Conservation (phyloP, 2,888 invertebrate genomes). For the Ditula angustiorana region DNA sequence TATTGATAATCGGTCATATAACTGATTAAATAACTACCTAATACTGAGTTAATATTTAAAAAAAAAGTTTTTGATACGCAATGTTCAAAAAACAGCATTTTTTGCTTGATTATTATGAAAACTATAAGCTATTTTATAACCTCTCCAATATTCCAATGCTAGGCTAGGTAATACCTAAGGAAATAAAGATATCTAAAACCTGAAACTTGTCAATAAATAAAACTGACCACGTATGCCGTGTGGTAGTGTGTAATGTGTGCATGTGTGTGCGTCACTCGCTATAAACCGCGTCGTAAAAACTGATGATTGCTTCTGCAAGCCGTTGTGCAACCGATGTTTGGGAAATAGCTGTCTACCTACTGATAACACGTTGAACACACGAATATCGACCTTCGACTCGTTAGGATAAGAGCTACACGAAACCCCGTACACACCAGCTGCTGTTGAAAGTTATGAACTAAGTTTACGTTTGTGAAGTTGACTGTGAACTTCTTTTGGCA, state of each 20-base stretch:
- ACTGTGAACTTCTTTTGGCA: constrained; percentile 23
- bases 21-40: too few species aligned
- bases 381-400: constrained; percentile 14
- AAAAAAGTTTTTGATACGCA: too few species aligned
- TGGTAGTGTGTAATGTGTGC: too few species aligned
- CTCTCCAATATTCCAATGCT: too few species aligned
- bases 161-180: neutral
- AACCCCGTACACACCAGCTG: constrained; percentile 23
- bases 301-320: constrained; percentile 58
- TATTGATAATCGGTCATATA: too few species aligned
- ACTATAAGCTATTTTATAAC: too few species aligned
- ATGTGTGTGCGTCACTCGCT: constrained; percentile 46
- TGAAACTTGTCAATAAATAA: neutral
- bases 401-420: neutral
- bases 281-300: constrained; percentile 67
- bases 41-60: too few species aligned
- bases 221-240: constrained; percentile 1
- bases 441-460: constrained; percentile 35
- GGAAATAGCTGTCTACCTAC: constrained; percentile 60
- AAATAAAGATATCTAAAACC: neutral
- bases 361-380: constrained; percentile 55
- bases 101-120: too few species aligned
- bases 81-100: too few species aligned
- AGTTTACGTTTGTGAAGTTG: constrained; percentile 35
- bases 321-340: constrained; percentile 69